Base-by-base conservation (phyloP, 2,113 vertebrate species). In the Heteronetta atricapilla region DNA sequence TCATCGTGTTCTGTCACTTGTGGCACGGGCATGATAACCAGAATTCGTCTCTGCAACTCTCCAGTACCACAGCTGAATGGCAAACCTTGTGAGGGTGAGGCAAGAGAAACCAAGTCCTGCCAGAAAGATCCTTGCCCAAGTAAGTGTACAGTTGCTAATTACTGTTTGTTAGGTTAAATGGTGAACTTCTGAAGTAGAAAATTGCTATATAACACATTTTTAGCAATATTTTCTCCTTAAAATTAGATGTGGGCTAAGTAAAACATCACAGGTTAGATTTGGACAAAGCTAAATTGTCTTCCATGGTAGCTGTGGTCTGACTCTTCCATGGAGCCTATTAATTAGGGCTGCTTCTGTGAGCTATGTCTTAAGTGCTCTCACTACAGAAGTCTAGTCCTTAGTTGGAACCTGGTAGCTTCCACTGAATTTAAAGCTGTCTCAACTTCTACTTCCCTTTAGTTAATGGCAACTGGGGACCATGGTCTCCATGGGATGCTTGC, bases 31-130 rank as follows among this genome's bases (percentile, higher is more conserved):
- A 98, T 98, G 91, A 99, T 99, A 95, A 99, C 99, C 53, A 99
- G 99, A 90, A 99, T 99, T 95, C 99, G 99, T 75, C 99, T 99
- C 79, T 99, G 99, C 93, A 99, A 99, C 97, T 99, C 99, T 31
- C 99, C 99, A 62, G 99, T 99, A 38, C 99, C 99, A 81, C 99
- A 99, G 97, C 98, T 99, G 98, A 98, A 98, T 3, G 99, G 99
- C 84, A 98, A 95, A 75, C 98, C 99, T 25, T 99, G 99, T 93
- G 97, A 98, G 88, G 99, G 99, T 73, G 98, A 98, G 48, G 99
- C 99, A 86, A 98, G 99, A 80, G 98, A 99, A 96, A 99, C 98
- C 42, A 98, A 99, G 96, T 74, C 98, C 73, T 99, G 99, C 97
- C 88, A 97, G 94, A 98, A 98, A 94, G 98, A 98, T 2, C 97